Conservation (phyloP, 2,113 vertebrate genomes). For the Oncorhynchus keta region DNA sequence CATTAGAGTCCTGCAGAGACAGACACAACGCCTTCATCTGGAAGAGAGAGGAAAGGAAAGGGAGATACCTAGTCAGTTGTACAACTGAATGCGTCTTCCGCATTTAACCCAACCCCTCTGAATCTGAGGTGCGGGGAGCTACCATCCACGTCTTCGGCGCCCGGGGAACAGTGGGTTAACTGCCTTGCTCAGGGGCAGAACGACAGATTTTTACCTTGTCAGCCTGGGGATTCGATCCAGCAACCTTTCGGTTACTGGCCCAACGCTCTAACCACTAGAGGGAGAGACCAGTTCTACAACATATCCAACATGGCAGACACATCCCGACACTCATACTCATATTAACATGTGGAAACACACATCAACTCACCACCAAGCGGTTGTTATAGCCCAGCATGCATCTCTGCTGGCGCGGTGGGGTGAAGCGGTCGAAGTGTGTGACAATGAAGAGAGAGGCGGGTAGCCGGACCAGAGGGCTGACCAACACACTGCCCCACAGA, state of each 20-base stretch:
- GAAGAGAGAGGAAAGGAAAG: not conserved
- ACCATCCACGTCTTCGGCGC: too few relatives aligned
- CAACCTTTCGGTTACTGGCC: too few relatives aligned
- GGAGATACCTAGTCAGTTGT: not conserved
- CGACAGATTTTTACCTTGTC: too few relatives aligned
- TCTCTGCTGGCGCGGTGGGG: slow-evolving; percentile 76
- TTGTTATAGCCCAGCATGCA: slow-evolving; percentile 86
- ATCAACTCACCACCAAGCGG: slow-evolving; percentile 79
- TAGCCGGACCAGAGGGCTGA: slow-evolving; percentile 82
- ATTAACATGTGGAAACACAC: slow-evolving; percentile 3
- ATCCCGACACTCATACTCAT: not conserved
- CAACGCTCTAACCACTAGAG: not conserved
- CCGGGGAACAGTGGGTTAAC: too few relatives aligned
- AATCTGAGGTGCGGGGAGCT: too few relatives aligned
- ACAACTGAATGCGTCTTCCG: too few relatives aligned
- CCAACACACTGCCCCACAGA: slow-evolving; percentile 88
- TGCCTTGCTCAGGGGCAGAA: too few relatives aligned
- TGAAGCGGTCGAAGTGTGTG: slow-evolving; percentile 82
- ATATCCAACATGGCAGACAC: not conserved
- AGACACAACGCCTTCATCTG: slow-evolving; percentile 86
- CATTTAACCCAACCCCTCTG: too few relatives aligned
- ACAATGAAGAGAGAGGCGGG: slow-evolving; percentile 91
- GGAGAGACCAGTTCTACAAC: not conserved
- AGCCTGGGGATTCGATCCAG: too few relatives aligned
- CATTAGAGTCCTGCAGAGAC: slow-evolving; percentile 89